Percentiles rank a stretch among this genome's conserved stretches.
Evolutionary conservation across 2,113 vertebrate genomes (phyloP).

Genomic region (Mastomys coucha): DNA sequence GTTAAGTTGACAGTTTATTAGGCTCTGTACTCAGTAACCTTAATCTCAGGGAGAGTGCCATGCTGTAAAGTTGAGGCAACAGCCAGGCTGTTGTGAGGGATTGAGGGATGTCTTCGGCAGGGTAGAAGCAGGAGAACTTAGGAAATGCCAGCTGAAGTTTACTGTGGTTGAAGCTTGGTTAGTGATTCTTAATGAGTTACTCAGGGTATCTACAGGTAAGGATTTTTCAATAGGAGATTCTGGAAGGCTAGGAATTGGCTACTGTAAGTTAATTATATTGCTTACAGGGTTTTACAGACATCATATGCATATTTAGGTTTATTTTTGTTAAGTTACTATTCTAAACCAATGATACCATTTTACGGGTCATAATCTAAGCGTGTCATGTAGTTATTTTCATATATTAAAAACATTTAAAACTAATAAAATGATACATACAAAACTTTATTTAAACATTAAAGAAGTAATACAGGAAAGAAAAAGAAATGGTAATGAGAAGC

Average conservation of each 20-base stretch:
- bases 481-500: constrained; percentile 32
- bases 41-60: not conserved
- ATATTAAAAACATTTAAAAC: constrained; percentile 48
- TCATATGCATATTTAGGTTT: constrained; percentile 19
- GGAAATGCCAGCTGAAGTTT: constrained; percentile 23
- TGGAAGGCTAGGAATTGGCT: constrained; percentile 10
- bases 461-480: constrained; percentile 30
- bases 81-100: not conserved
- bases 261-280: not conserved
- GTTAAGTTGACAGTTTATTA: constrained; percentile 1
- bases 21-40: not conserved
- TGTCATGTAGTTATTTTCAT: constrained; percentile 56
- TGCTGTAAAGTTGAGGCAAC: not conserved
- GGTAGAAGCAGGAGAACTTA: constrained; percentile 1
- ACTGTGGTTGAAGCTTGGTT: not conserved
- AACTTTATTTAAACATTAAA: constrained; percentile 62
- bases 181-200: not conserved
- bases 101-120: not conserved
- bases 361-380: constrained; percentile 34
- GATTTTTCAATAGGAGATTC: constrained; percentile 40
- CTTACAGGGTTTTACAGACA: constrained; percentile 5
- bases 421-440: not conserved
- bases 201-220: not conserved
- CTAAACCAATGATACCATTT: not conserved
- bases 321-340: constrained; percentile 16